These are phyloP conservation scores for Drosophila recens DNA, from an alignment of 2,888 invertebrate genomes.

Conservation along the genomic window DNA sequence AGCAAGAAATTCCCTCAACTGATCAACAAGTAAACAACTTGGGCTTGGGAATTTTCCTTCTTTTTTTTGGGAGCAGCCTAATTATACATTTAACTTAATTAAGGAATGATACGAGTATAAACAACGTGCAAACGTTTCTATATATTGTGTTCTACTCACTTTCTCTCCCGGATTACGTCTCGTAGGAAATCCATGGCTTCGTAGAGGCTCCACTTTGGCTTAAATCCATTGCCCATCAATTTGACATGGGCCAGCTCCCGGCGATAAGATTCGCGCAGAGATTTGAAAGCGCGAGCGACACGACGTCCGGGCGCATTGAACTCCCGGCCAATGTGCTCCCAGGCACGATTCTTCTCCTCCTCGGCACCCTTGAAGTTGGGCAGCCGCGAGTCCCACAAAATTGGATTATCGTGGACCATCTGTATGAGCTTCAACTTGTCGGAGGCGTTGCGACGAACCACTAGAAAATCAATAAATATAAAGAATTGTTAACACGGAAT, in stretches of 20 bases:
- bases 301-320: constrained; percentile 84
- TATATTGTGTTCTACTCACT: constrained; percentile 74
- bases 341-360: constrained; percentile 84
- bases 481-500: background rate
- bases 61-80: constrained; percentile 17
- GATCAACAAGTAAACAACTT: constrained; percentile 19
- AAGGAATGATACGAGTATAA: background rate
- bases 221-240: constrained; percentile 83
- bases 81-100: background rate
- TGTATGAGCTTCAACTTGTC: constrained; percentile 84
- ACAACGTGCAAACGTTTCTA: background rate
- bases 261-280: constrained; percentile 83
- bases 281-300: constrained; percentile 84
- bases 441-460: constrained; percentile 84
- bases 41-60: background rate
- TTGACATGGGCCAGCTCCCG: constrained; percentile 84
- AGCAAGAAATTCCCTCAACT: background rate
- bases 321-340: constrained; percentile 84
- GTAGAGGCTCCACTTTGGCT: constrained; percentile 84
- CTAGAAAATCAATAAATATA: constrained; percentile 47
- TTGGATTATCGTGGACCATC: constrained; percentile 84
- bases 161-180: constrained; percentile 83
- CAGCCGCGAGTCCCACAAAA: constrained; percentile 83
- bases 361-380: constrained; percentile 84
- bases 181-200: constrained; percentile 84